phyloP scores from a whole-genome alignment of 2,888 invertebrate species.

The Ctena decussata region DNA sequence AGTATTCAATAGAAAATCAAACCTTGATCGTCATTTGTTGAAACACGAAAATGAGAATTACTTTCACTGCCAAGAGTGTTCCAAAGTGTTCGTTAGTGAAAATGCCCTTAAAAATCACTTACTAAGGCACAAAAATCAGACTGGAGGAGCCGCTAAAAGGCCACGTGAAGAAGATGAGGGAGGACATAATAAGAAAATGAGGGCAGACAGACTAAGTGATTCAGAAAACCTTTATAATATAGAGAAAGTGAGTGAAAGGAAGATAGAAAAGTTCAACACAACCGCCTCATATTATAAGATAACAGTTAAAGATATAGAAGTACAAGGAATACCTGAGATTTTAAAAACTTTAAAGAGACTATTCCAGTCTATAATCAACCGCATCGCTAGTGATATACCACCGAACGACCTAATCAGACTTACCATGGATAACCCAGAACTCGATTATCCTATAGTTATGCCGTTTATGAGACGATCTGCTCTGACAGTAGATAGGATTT shows the following conservation, averaged over 20 bases:
- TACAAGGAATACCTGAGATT: neutral
- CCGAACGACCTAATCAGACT: no score
- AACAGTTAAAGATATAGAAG: conserved; percentile 4
- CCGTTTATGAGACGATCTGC: no score
- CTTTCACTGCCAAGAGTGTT: neutral
- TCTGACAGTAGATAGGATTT: no score
- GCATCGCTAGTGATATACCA: no score
- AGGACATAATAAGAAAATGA: neutral
- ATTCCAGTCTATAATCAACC: no score
- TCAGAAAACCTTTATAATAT: neutral
- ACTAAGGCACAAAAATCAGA: neutral
- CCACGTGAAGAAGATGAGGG: neutral
- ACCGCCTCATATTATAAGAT: conserved; percentile 15
- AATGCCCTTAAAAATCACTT: neutral
- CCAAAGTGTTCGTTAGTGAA: neutral
- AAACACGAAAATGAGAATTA: neutral
- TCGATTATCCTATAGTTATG: no score
- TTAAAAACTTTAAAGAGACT: no score
- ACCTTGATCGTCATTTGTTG: neutral
- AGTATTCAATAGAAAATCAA: neutral
- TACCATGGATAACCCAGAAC: no score
- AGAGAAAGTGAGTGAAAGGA: conserved; percentile 15
- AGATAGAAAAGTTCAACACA: conserved; percentile 22
- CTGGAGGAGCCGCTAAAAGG: neutral
- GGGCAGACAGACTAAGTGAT: neutral